Conservation (phyloP, 2,888 invertebrate genomes). For the Drosophila algonquin region DNA sequence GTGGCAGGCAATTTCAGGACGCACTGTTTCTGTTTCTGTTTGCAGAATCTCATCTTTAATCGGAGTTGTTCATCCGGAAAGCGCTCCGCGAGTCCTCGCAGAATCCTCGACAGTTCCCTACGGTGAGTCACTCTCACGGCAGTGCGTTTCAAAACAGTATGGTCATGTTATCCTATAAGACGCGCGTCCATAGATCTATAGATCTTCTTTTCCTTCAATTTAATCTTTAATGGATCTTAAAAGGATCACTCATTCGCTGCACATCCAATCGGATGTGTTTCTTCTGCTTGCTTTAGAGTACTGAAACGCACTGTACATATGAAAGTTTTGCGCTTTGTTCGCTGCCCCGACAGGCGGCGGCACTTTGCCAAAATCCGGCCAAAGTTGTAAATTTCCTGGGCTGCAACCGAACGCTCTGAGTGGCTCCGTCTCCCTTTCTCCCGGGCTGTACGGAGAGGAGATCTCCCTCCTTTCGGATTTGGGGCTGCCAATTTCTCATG, state of each 20-base stretch:
- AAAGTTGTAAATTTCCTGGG: constrained; percentile 35
- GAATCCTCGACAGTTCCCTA: background rate
- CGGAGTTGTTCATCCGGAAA: constrained; percentile 1
- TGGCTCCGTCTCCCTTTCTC: constrained; percentile 16
- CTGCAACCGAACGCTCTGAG: constrained; percentile 32
- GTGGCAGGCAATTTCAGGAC: constrained; percentile 41
- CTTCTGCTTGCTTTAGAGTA: no score
- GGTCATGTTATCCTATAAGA: no score
- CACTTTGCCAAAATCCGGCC: constrained; percentile 26
- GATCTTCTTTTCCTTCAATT: no score
- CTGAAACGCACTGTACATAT: constrained; percentile 1
- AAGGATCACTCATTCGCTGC: no score
- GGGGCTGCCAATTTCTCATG: constrained; percentile 67
- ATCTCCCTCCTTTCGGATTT: no score
- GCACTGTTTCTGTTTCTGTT: background rate
- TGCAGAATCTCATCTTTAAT: constrained; percentile 10
- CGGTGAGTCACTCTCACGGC: constrained; percentile 22
- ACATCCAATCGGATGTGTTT: background rate
- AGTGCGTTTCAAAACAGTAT: background rate
- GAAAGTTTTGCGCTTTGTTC: background rate
- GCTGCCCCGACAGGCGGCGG: constrained; percentile 10
- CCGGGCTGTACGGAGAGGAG: no score
- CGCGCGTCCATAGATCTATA: no score
- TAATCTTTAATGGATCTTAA: no score
- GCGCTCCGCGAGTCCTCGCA: constrained; percentile 9